phyloP scores from a whole-genome alignment of 2,888 invertebrate genomes.

The Tinea pellionella region DNA sequence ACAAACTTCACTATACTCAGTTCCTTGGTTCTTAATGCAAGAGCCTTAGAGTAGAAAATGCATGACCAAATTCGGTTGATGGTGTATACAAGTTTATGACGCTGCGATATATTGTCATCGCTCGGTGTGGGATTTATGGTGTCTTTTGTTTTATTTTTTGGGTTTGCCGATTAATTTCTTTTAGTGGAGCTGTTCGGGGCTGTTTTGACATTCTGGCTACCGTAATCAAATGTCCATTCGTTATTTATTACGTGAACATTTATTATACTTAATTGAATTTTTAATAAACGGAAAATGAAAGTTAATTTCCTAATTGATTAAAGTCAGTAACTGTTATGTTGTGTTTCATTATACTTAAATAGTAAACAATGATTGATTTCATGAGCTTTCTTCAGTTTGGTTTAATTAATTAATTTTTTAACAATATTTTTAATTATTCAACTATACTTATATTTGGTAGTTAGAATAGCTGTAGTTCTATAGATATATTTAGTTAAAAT shows the following conservation, averaged over 20 bases:
- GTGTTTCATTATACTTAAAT: not conserved
- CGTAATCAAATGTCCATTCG: constrained; percentile 1
- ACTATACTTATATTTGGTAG: too few species aligned
- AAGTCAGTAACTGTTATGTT: not conserved
- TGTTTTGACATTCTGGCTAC: constrained; percentile 17
- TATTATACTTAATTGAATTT: not conserved
- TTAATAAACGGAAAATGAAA: not conserved
- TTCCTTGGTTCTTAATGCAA: not conserved
- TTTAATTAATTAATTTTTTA: not conserved
- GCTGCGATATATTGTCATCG: constrained; percentile 59
- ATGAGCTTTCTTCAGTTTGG: not conserved
- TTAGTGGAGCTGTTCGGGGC: constrained; percentile 27
- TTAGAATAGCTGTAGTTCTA: too few species aligned
- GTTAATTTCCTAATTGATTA: not conserved
- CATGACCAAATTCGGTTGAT: not conserved
- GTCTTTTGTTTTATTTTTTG: constrained; percentile 56
- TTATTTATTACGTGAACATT: not conserved
- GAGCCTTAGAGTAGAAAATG: not conserved
- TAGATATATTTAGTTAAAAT: not conserved
- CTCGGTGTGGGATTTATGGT: constrained; percentile 58
- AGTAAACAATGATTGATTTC: not conserved
- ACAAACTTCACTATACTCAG: not conserved
- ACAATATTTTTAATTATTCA: not conserved
- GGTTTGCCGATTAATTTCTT: constrained; percentile 55
- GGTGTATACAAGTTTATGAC: constrained; percentile 45